Conservation (phyloP, 2,888 invertebrate species). For the Tiliacea aurago region DNA sequence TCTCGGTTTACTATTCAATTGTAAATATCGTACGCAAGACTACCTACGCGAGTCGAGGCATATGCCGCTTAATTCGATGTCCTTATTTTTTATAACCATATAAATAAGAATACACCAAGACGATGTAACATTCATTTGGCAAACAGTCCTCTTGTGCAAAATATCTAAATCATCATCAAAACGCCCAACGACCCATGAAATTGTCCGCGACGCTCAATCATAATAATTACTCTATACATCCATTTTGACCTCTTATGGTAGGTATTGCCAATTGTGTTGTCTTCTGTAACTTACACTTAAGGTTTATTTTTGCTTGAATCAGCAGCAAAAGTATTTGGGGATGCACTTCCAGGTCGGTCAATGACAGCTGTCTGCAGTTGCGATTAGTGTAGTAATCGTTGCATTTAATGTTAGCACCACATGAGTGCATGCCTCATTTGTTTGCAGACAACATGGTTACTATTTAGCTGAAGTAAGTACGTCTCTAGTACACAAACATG, state of each 20-base stretch:
- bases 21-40: not conserved
- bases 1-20: not conserved
- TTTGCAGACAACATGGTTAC: slow-evolving; percentile 68
- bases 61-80: not conserved
- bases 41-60: not conserved
- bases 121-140: slow-evolving; percentile 42
- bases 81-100: slow-evolving; percentile 2
- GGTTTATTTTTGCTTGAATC: slow-evolving; percentile 49
- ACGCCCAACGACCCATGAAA: slow-evolving; percentile 79
- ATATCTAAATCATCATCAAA: slow-evolving; percentile 65
- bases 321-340: slow-evolving; percentile 43
- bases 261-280: slow-evolving; percentile 52
- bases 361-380: slow-evolving; percentile 83
- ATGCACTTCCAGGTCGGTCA: slow-evolving; percentile 77
- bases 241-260: slow-evolving; percentile 56
- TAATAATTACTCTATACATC: slow-evolving; percentile 77
- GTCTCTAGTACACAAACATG: slow-evolving; percentile 64
- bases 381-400: slow-evolving; percentile 80
- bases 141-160: slow-evolving; percentile 54
- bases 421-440: slow-evolving; percentile 71
- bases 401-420: slow-evolving; percentile 76
- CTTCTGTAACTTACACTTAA: slow-evolving; percentile 45
- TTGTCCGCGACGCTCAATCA: slow-evolving; percentile 74
- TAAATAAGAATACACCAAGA: slow-evolving; percentile 24
- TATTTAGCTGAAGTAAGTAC: slow-evolving; percentile 51